These are phyloP conservation scores for Agonum fuliginosum DNA, from an alignment of 2,888 invertebrate genomes.

Conservation along the genomic window DNA sequence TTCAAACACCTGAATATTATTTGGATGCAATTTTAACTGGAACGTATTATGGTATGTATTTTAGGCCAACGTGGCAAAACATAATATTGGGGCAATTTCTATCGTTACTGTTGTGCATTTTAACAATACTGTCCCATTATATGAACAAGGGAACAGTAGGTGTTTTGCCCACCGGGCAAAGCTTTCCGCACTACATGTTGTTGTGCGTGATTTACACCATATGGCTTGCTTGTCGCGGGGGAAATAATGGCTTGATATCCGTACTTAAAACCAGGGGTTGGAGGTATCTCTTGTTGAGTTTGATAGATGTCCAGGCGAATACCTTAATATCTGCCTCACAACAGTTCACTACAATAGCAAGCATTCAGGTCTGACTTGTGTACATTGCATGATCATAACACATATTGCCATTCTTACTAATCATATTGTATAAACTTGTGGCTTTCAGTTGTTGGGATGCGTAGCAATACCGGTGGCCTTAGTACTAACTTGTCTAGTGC, in stretches of 20 bases:
- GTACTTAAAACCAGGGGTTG: constrained; percentile 83
- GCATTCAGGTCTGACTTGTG: constrained; percentile 77
- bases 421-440: constrained; percentile 38
- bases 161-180: constrained; percentile 86
- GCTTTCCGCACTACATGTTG: constrained; percentile 85
- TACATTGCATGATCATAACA: constrained; percentile 46
- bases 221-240: constrained; percentile 82
- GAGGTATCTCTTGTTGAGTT: constrained; percentile 85
- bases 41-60: constrained; percentile 63
- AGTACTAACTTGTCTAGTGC: constrained; percentile 84
- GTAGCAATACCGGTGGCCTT: constrained; percentile 89
- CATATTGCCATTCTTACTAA: constrained; percentile 20
- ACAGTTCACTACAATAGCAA: constrained; percentile 82
- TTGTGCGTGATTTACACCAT: constrained; percentile 86
- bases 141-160: constrained; percentile 82
- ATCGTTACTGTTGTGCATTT: constrained; percentile 85
- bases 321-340: constrained; percentile 89
- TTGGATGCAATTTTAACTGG: constrained; percentile 60
- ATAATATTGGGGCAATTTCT: constrained; percentile 85
- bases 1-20: constrained; percentile 55
- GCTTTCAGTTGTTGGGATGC: constrained; percentile 88
- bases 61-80: constrained; percentile 83
- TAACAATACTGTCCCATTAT: constrained; percentile 83
- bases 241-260: constrained; percentile 77
- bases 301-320: constrained; percentile 91